phyloP scores from a whole-genome alignment of 2,797 vertebrate genomes.

The Tauraco hartlaubi region DNA sequence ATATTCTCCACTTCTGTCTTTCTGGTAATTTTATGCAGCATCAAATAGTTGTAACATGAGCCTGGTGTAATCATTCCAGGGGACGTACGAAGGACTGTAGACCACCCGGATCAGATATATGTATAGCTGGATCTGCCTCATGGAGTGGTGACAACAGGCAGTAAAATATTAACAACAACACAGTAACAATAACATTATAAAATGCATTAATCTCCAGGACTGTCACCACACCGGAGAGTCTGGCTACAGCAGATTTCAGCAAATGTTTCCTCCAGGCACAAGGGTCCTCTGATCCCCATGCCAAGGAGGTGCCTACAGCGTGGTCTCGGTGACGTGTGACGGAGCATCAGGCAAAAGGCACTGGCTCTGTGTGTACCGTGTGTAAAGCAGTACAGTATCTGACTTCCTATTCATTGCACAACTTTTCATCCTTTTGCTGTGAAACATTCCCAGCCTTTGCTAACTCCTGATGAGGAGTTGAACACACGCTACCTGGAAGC shows the following conservation, averaged over 20 bases:
- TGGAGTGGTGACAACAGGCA: constrained; percentile 1
- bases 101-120: background rate
- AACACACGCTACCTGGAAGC: background rate
- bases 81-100: background rate
- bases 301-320: background rate
- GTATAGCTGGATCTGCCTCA: background rate
- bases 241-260: background rate
- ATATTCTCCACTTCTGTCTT: background rate
- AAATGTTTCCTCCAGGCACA: background rate
- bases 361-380: accelerated
- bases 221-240: background rate
- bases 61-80: background rate
- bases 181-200: background rate
- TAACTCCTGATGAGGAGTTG: background rate
- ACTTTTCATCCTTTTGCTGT: background rate
- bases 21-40: background rate
- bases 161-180: constrained; percentile 25
- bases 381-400: background rate
- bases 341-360: background rate
- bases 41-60: background rate
- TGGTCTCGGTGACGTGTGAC: background rate
- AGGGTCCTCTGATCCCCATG: background rate
- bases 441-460: background rate
- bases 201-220: background rate
- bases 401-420: background rate